Evolutionary conservation across 2,888 invertebrate species (phyloP).

Genomic region (Cepaea hortensis): DNA sequence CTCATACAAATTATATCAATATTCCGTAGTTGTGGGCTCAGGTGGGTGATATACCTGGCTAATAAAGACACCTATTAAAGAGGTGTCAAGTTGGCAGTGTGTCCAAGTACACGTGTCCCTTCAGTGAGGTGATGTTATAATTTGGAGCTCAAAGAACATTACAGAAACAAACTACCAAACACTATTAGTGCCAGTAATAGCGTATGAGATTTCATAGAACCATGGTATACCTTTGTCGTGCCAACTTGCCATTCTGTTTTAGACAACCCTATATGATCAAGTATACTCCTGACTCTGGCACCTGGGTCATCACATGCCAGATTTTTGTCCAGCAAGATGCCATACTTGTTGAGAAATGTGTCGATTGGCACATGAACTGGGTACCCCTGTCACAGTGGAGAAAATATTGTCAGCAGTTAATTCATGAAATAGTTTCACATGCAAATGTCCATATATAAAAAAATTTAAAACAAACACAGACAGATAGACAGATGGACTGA

Average conservation of each 20-base stretch:
- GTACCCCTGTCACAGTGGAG: constrained; percentile 61
- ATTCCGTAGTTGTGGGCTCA: no score
- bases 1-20: no score
- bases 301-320: constrained; percentile 51
- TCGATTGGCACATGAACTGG: constrained; percentile 68
- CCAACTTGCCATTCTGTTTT: constrained; percentile 70
- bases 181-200: neutral
- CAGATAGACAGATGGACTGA: no score
- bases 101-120: no score
- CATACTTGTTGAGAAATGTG: constrained; percentile 65
- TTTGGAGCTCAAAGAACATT: neutral
- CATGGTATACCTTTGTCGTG: constrained; percentile 63
- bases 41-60: no score
- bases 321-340: constrained; percentile 56
- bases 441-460: no score
- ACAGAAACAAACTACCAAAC: neutral
- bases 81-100: no score
- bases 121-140: no score
- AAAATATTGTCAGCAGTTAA: neutral
- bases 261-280: constrained; percentile 61
- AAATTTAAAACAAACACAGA: no score
- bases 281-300: constrained; percentile 59
- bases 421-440: neutral
- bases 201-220: neutral
- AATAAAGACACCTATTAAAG: no score